Conservation (phyloP, 2,797 vertebrate genomes). For the Euphonia xanthogaster region DNA sequence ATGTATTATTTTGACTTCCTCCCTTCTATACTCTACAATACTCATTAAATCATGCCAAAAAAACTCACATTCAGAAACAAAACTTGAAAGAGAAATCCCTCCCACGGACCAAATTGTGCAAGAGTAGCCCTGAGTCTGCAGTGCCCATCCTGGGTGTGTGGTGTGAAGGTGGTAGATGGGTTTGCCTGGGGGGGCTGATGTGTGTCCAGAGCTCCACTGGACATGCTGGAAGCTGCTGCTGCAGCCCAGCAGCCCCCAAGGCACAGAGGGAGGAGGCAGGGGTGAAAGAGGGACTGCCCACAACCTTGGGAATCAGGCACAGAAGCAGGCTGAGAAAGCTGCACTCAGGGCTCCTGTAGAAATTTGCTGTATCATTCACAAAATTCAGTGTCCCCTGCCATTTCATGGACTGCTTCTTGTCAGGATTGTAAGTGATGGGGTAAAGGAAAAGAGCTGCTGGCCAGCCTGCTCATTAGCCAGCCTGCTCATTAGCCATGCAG, state of each 20-base stretch:
- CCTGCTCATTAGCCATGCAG: background rate
- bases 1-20: background rate
- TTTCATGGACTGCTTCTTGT: background rate
- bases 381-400: background rate
- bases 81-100: background rate
- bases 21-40: background rate
- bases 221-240: background rate
- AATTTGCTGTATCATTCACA: background rate
- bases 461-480: background rate
- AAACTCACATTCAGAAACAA: background rate
- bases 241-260: background rate
- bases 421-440: background rate
- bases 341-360: background rate
- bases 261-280: background rate
- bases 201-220: background rate
- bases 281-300: background rate
- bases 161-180: background rate
- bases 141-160: accelerated
- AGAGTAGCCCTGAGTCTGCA: background rate
- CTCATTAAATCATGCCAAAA: background rate
- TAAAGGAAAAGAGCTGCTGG: background rate
- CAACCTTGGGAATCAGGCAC: background rate
- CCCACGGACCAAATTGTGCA: background rate
- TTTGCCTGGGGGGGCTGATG: background rate
- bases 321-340: background rate